Conservation (phyloP, 1,140 invertebrate genomes). For the Zaprionus gabonicus region DNA sequence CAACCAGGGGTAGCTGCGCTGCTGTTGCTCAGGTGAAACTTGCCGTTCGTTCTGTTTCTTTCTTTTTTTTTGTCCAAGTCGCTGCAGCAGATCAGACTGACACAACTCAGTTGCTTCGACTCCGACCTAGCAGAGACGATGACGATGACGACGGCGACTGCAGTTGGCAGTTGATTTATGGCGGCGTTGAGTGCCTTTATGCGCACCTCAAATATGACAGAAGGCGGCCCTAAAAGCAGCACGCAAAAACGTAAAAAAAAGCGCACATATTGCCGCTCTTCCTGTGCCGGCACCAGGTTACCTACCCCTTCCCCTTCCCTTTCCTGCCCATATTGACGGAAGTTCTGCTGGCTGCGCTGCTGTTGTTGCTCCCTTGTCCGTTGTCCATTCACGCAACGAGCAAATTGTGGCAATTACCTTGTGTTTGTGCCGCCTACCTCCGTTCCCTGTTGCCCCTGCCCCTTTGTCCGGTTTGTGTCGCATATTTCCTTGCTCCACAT, state of each 20-base stretch:
- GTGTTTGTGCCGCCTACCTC: neutral
- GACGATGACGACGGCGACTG: neutral
- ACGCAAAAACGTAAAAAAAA: slow-evolving; percentile 27
- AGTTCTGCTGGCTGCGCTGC: slow-evolving; percentile 48
- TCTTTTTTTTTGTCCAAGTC: slow-evolving; percentile 46
- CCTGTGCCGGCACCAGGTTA: slow-evolving; percentile 2
- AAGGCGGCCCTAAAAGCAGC: slow-evolving; percentile 56
- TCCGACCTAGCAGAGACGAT: neutral
- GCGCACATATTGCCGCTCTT: slow-evolving; percentile 6
- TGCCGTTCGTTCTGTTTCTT: slow-evolving; percentile 51
- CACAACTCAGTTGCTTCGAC: neutral
- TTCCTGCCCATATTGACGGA: slow-evolving; percentile 43
- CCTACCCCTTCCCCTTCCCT: neutral
- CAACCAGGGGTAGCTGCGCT: slow-evolving; percentile 1
- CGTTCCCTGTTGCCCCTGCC: neutral
- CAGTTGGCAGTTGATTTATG: slow-evolving; percentile 78
- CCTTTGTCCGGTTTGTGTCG: slow-evolving; percentile 16
- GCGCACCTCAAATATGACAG: slow-evolving; percentile 80
- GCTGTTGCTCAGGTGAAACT: slow-evolving; percentile 47
- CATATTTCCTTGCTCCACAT: slow-evolving; percentile 60
- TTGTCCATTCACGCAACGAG: slow-evolving; percentile 76
- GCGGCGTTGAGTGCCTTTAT: slow-evolving; percentile 81
- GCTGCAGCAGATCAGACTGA: neutral
- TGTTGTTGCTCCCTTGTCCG: slow-evolving; percentile 22
- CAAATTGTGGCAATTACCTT: slow-evolving; percentile 80